Conservation (phyloP, 2,113 vertebrate genomes). For the Thryonomys swinderianus region DNA sequence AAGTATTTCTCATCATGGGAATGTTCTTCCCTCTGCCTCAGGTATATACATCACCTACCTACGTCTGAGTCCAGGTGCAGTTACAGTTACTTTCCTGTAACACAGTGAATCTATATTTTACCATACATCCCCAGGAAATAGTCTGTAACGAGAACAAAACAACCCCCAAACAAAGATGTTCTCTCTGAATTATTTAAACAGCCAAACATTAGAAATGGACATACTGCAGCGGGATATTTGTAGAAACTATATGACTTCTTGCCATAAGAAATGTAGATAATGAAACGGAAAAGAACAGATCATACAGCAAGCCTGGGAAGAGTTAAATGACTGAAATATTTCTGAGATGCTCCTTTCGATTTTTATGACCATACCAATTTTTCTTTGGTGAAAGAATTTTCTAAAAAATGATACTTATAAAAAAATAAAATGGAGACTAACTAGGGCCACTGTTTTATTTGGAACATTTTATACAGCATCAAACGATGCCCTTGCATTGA, state of each 20-base stretch:
- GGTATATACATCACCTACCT: neutral
- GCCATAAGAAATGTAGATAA: neutral
- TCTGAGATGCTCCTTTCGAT: neutral
- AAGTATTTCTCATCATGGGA: neutral
- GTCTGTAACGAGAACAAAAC: neutral
- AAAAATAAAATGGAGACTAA: neutral
- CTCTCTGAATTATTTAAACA: neutral
- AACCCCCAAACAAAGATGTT: neutral
- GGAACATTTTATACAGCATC: neutral
- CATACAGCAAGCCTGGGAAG: neutral
- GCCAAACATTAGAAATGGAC: neutral
- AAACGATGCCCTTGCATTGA: neutral
- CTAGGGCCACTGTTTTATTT: neutral
- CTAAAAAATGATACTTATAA: neutral
- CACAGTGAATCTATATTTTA: neutral
- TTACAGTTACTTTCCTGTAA: neutral
- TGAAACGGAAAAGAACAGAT: neutral
- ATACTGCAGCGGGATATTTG: neutral
- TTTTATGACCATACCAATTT: neutral
- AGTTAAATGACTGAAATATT: neutral
- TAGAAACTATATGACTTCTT: neutral
- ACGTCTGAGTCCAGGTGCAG: neutral
- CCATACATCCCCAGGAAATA: neutral
- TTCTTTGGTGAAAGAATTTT: neutral
- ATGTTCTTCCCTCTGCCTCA: neutral